Evolutionary conservation across 2,888 invertebrate species (phyloP), one percentile per base, ranked within the genome.

Genomic region (Epicampocera succincta): DNA sequence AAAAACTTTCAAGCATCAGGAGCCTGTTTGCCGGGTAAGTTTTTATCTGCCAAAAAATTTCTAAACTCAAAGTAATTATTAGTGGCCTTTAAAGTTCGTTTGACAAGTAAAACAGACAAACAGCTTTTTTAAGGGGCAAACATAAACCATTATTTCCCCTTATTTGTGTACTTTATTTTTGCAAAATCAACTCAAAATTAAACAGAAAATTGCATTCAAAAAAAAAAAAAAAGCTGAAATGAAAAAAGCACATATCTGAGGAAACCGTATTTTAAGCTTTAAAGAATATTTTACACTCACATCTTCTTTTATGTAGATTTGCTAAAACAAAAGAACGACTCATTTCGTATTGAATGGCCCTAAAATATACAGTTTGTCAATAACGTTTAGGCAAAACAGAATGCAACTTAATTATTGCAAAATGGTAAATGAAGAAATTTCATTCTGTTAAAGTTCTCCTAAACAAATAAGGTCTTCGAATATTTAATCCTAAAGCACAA

Each of bases 21-120:
- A 80, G 85, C 87, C 15, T 90, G 90, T 84, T 84, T 91, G 72
- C 83, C 89, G 33, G 90, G 91, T 91, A 86, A 90, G 87, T 84
- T 56, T 9, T 17, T 46, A 50, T n/a, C 9, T n/a, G n/a, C n/a
- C 2, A 0, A 61, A 52, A 2, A 17, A n/a, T 1, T 33, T 33
- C n/a, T n/a, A 52, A 38, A 6, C 15, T 0, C 17, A 29, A 33
- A 29, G 15, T 52, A 33, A 33, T 33, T n/a, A n/a, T n/a, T n/a
- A n/a, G n/a, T n/a, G n/a, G n/a, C n/a, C 25, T 25, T 5, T 19
- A 29, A 72, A 77, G 60, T 77, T 29, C n/a, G 75, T 40, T 17
- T 79, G 78, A 19, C 65, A 79, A 83, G 79, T 84, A 50, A 40
- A 66, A 5, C n/a, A 5, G 17, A 68, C 1, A 9, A 75, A 69